Evolutionary conservation across 2,888 invertebrate species (phyloP).

Genomic region (Drosophila rubida): DNA sequence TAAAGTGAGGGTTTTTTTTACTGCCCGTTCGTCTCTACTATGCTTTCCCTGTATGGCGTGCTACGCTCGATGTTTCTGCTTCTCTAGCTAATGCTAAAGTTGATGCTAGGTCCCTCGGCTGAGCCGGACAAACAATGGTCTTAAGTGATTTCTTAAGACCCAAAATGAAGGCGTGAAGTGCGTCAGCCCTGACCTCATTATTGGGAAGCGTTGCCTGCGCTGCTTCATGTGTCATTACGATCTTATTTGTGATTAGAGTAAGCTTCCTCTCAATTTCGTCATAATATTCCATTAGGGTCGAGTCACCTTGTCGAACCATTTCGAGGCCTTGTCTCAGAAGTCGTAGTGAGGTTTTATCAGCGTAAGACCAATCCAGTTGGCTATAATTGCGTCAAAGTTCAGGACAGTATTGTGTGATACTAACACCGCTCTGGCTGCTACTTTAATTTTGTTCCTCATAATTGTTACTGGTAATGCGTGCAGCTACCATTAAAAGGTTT

Average conservation of each 20-base stretch:
- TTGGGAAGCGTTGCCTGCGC: background rate
- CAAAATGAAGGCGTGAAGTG: background rate
- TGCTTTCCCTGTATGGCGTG: background rate
- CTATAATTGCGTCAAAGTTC: background rate
- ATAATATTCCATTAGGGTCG: background rate
- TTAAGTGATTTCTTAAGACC: background rate
- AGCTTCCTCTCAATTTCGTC: background rate
- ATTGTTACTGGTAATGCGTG: background rate
- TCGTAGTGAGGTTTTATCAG: background rate
- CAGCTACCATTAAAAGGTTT: background rate
- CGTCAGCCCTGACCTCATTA: background rate
- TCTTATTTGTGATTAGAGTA: background rate
- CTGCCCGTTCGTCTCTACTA: constrained; percentile 9
- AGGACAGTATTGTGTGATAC: constrained; percentile 1
- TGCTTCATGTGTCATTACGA: background rate
- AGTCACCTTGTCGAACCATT: constrained; percentile 2
- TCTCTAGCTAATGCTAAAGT: background rate
- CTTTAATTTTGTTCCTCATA: background rate
- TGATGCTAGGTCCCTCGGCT: background rate
- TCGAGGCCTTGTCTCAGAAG: background rate
- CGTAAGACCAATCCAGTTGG: background rate
- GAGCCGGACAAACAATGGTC: background rate
- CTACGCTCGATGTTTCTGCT: background rate
- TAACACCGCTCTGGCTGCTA: background rate
- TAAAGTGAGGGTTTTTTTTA: constrained; percentile 2